Conservation (phyloP, 2,113 vertebrate species). For the Hylia prasina region DNA sequence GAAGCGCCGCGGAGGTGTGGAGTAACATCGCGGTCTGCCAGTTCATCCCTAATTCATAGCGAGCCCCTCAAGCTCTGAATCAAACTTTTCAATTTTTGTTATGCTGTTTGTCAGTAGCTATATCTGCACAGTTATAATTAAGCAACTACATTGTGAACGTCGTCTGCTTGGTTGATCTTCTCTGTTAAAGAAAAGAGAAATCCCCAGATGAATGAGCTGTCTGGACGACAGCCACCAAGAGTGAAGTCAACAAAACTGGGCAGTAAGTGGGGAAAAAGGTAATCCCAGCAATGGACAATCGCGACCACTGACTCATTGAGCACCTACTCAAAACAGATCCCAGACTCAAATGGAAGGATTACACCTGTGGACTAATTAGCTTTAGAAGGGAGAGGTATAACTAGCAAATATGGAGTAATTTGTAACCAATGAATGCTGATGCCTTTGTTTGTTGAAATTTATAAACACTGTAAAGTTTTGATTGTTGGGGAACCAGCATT, state of each 20-base stretch:
- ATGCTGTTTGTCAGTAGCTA: not conserved
- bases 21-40: rapidly evolving
- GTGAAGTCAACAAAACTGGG: not conserved
- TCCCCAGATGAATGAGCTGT: no score
- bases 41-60: rapidly evolving
- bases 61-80: not conserved
- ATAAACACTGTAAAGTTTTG: not conserved
- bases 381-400: not conserved
- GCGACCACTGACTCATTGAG: not conserved
- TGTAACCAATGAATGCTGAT: not conserved
- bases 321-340: not conserved
- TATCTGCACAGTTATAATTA: not conserved
- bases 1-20: rapidly evolving
- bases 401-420: not conserved
- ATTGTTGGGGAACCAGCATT: not conserved
- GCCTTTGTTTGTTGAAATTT: not conserved
- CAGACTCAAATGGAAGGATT: not conserved
- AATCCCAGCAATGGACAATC: not conserved
- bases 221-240: not conserved
- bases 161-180: no score
- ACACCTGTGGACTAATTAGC: no score
- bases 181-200: not conserved
- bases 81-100: not conserved
- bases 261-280: not conserved
- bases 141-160: not conserved